Evolutionary conservation across 2,888 invertebrate species (phyloP).

Genomic region (Graphium colonna): DNA sequence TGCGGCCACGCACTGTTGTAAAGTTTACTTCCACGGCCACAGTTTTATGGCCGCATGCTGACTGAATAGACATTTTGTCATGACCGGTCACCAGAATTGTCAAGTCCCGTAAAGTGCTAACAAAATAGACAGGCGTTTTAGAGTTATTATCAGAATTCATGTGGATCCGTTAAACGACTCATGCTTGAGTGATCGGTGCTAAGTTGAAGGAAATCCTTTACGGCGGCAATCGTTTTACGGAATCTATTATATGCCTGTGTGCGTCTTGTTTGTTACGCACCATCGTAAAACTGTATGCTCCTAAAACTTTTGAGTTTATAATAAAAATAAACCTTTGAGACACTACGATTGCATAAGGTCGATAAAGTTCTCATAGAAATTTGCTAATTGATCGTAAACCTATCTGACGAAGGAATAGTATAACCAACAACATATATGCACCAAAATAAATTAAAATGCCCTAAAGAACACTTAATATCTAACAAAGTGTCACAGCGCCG

Average conservation of each 20-base stretch:
- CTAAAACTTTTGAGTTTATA: no score
- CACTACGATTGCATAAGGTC: no score
- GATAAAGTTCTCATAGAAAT: no score
- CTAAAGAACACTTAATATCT: no score
- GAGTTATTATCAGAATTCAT: background rate
- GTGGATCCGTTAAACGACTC: background rate
- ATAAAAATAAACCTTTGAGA: no score
- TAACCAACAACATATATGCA: no score
- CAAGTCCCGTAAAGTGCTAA: constrained; percentile 29
- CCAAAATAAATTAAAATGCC: no score
- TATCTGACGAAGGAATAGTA: no score
- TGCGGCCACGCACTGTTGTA: constrained; percentile 31
- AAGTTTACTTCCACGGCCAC: constrained; percentile 30
- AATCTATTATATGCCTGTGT: background rate
- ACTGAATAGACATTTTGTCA: constrained; percentile 23
- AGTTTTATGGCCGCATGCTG: constrained; percentile 27
- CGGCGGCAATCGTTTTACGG: background rate
- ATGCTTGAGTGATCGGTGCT: background rate
- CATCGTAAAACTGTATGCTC: background rate
- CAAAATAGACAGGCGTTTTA: constrained; percentile 14
- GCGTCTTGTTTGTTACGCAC: background rate
- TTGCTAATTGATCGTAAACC: no score
- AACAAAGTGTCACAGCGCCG: no score
- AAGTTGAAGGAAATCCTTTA: background rate
- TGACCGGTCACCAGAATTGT: constrained; percentile 26